Conservation (phyloP, 1,140 invertebrate species). For the Wiebesia pumilae region DNA sequence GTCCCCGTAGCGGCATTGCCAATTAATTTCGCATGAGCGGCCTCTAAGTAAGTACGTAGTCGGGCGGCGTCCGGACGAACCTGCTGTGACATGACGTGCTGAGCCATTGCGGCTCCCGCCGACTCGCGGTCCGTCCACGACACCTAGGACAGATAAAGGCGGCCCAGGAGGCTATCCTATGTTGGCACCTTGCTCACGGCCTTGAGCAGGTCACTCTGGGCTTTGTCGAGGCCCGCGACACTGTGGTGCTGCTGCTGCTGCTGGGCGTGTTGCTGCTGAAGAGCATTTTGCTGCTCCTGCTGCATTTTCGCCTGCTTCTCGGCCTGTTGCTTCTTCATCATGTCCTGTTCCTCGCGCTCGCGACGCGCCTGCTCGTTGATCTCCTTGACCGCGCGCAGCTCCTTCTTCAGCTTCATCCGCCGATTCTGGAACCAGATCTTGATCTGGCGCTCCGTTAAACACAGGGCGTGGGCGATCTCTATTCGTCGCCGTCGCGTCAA, state of each 20-base stretch:
- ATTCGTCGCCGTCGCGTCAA: slow-evolving; percentile 95
- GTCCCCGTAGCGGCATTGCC: not conserved
- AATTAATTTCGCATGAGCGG: slow-evolving; percentile 30
- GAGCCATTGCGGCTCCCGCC: not conserved
- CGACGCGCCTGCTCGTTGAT: slow-evolving; percentile 94
- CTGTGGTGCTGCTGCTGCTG: slow-evolving; percentile 81
- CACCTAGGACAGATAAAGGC: slow-evolving; percentile 64
- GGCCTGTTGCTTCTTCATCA: slow-evolving; percentile 92
- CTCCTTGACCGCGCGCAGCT: slow-evolving; percentile 92
- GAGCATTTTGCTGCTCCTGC: slow-evolving; percentile 76
- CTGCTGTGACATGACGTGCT: slow-evolving; percentile 34
- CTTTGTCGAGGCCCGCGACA: slow-evolving; percentile 79
- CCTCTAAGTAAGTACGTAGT: slow-evolving; percentile 63
- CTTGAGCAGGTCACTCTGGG: slow-evolving; percentile 80
- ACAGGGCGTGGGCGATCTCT: slow-evolving; percentile 97
- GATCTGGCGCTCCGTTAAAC: slow-evolving; percentile 96
- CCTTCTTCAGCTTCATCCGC: slow-evolving; percentile 98
- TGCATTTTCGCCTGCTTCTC: slow-evolving; percentile 88
- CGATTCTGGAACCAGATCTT: slow-evolving; percentile 99
- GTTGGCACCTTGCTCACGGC: slow-evolving; percentile 81
- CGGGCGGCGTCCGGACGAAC: slow-evolving; percentile 49
- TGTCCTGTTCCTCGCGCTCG: slow-evolving; percentile 92
- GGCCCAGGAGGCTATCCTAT: slow-evolving; percentile 73
- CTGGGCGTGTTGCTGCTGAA: slow-evolving; percentile 82
- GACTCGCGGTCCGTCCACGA: slow-evolving; percentile 46